Evolutionary conservation across 2,113 vertebrate genomes (phyloP).

Genomic region (Indicator indicator): DNA sequence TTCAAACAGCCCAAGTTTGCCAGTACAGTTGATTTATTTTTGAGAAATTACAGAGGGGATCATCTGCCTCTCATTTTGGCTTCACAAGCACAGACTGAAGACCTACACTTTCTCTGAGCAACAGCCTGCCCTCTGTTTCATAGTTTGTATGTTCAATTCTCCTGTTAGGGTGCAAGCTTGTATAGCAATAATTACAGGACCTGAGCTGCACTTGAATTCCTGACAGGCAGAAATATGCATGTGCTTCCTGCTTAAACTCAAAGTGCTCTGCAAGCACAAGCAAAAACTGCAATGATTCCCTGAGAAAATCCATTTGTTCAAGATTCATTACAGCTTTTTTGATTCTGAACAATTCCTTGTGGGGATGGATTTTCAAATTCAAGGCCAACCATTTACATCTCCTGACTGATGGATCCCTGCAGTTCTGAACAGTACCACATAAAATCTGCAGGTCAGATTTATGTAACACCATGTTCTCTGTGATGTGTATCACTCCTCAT

Average conservation of each 20-base stretch:
- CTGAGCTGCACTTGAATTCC: neutral
- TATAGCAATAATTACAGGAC: neutral
- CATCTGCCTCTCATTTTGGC: neutral
- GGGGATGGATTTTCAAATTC: neutral
- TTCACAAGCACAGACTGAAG: neutral
- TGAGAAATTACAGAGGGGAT: neutral
- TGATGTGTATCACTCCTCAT: neutral
- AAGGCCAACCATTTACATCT: neutral
- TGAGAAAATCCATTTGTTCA: neutral
- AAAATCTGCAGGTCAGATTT: neutral
- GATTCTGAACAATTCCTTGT: neutral
- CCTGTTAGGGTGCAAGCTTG: neutral
- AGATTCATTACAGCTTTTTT: neutral
- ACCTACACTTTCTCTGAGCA: rapidly evolving
- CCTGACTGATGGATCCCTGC: neutral
- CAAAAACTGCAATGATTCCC: neutral
- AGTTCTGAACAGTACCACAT: rapidly evolving
- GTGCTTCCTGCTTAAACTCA: neutral
- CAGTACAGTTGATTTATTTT: neutral
- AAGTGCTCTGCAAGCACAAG: neutral
- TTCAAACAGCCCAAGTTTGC: neutral
- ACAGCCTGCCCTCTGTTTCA: neutral
- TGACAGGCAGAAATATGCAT: neutral
- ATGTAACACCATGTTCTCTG: neutral
- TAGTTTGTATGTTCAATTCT: neutral